Percentiles rank a stretch among this genome's conserved stretches.
Evolutionary conservation across 2,113 vertebrate species (phyloP).

Genomic region (Rhodinocichla rosea): DNA sequence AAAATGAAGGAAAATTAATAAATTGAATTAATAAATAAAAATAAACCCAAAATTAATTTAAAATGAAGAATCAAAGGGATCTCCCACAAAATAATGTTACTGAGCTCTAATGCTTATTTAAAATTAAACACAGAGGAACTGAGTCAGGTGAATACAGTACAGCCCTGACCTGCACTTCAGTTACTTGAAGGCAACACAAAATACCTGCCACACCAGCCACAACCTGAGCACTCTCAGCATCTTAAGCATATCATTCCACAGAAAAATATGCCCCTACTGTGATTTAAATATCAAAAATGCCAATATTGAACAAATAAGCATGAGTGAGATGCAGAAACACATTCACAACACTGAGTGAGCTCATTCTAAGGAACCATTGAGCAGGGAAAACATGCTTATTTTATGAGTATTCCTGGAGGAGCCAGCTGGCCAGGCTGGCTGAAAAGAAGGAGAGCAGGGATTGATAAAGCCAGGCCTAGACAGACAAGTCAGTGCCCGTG

Average conservation of each 20-base stretch:
- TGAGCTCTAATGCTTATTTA: not conserved
- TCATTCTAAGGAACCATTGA: not conserved
- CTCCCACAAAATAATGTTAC: not conserved
- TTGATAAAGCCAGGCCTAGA: not conserved
- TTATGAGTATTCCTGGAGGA: not conserved
- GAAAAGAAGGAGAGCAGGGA: not conserved
- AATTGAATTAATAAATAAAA: not conserved
- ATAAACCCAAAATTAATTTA: not conserved
- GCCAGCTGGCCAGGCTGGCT: not conserved
- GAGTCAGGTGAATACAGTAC: not conserved
- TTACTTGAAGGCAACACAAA: not conserved
- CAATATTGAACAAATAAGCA: not conserved
- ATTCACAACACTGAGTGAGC: not conserved
- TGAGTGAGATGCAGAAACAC: rapidly evolving
- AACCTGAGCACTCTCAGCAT: not conserved
- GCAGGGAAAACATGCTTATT: not conserved
- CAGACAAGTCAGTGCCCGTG: not conserved
- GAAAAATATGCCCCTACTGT: not conserved
- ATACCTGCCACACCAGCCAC: not conserved
- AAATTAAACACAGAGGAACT: not conserved
- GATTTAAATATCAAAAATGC: not conserved
- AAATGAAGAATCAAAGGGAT: not conserved
- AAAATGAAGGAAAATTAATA: too few relatives aligned
- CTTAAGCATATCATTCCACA: not conserved
- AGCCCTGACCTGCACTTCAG: not conserved